A percentile compares a stretch with the other conserved stretches of the same genome.
Conservation (phyloP, 2,888 invertebrate genomes). For the Drosophila mimica region DNA sequence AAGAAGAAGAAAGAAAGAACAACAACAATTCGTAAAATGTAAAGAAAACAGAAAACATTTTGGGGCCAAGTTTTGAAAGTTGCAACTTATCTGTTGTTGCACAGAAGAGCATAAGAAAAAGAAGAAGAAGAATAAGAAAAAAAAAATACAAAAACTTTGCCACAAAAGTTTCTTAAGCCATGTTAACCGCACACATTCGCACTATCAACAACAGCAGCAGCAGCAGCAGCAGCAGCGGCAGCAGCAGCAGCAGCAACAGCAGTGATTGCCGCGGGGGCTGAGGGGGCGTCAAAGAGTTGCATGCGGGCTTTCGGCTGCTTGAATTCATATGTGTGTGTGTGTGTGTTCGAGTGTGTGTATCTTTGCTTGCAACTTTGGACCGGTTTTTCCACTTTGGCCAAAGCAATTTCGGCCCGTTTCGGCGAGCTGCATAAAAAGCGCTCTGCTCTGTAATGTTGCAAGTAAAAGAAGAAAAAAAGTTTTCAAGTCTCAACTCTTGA, state of each 20-base stretch:
- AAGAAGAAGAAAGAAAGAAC: conserved; percentile 1
- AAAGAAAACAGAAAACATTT: conserved; percentile 74
- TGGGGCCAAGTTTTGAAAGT: conserved; percentile 76
- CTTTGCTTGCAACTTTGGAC: conserved; percentile 69
- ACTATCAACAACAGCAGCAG: conserved; percentile 52
- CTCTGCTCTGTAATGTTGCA: conserved; percentile 51
- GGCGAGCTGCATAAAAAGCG: conserved; percentile 52
- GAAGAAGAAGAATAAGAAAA: background rate
- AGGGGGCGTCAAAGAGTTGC: conserved; percentile 8
- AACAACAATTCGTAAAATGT: conserved; percentile 55
- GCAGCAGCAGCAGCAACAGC: no score
- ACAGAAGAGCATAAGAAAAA: conserved; percentile 11
- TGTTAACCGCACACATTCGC: conserved; percentile 80
- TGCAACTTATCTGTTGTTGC: conserved; percentile 81
- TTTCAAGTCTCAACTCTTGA: conserved; percentile 52
- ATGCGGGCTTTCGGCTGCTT: conserved; percentile 9
- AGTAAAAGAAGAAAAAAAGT: conserved; percentile 14
- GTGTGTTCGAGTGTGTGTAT: conserved; percentile 50
- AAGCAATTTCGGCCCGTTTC: conserved; percentile 75
- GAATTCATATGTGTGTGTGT: conserved; percentile 28
- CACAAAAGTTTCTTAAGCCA: conserved; percentile 80
- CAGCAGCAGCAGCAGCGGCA: background rate
- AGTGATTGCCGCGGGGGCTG: background rate
- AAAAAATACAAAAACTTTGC: conserved; percentile 25
- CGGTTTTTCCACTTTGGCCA: conserved; percentile 81